Evolutionary conservation across 2,888 invertebrate species (phyloP).

Genomic region (Dyspetes luteomarginatus): DNA sequence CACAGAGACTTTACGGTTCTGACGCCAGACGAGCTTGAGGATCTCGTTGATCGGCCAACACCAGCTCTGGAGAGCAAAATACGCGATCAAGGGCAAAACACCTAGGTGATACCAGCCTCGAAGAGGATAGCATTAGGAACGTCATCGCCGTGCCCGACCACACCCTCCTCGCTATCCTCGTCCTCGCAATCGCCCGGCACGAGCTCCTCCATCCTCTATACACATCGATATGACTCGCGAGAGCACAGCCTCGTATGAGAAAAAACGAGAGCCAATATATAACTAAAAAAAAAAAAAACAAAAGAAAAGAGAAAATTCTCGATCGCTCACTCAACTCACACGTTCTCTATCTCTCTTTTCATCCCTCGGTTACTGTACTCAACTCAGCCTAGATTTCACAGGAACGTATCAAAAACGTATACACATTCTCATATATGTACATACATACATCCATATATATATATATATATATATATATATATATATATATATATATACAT

Average conservation of each 20-base stretch:
- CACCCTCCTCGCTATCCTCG: constrained; percentile 79
- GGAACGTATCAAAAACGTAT: constrained; percentile 57
- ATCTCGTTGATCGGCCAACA: constrained; percentile 84
- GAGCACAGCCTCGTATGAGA: constrained; percentile 80
- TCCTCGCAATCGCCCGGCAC: constrained; percentile 80
- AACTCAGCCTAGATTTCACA: constrained; percentile 65
- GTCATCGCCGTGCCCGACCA: constrained; percentile 78
- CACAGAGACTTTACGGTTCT: constrained; percentile 83
- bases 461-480: constrained; percentile 14
- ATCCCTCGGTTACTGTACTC: constrained; percentile 43
- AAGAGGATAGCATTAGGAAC: constrained; percentile 77
- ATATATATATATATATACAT: constrained; percentile 27
- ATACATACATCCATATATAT: neutral
- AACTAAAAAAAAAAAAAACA: constrained; percentile 19
- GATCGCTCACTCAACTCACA: constrained; percentile 21
- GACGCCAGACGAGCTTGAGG: constrained; percentile 86
- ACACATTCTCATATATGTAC: constrained; percentile 32
- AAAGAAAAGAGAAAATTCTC: neutral
- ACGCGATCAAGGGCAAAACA: constrained; percentile 79
- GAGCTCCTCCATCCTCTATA: constrained; percentile 80
- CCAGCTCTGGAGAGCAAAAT: constrained; percentile 84
- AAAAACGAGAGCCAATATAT: constrained; percentile 20
- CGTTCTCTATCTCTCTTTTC: constrained; percentile 12
- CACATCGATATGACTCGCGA: constrained; percentile 80
- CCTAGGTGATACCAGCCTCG: constrained; percentile 80